Evolutionary conservation across 1,140 invertebrate genomes (phyloP).

Genomic region (Ladona fulva): DNA sequence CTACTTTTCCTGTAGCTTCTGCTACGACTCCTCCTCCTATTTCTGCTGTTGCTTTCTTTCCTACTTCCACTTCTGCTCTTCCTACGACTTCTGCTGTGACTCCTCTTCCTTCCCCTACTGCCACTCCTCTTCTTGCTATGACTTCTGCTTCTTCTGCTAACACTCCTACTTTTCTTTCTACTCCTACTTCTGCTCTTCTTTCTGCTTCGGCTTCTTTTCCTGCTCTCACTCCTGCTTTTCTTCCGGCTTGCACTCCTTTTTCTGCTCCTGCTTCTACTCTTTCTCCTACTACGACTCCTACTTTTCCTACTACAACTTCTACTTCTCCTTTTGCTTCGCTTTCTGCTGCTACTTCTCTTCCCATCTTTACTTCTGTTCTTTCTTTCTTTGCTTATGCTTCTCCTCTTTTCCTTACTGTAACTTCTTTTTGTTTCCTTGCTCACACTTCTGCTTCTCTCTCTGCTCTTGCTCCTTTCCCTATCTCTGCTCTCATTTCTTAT

Average conservation of each 20-base stretch:
- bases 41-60: conserved; percentile 13
- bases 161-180: conserved; percentile 15
- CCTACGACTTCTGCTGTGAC: conserved; percentile 16
- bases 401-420: conserved; percentile 31
- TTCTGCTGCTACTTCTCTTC: conserved; percentile 19
- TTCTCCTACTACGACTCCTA: conserved; percentile 26
- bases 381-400: neutral
- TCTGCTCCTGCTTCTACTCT: conserved; percentile 27
- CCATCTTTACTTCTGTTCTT: conserved; percentile 15
- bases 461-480: conserved; percentile 14
- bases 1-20: conserved; percentile 22
- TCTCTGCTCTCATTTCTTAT: conserved; percentile 24
- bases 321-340: neutral
- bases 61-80: conserved; percentile 9
- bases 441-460: conserved; percentile 22
- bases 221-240: conserved; percentile 26
- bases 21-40: conserved; percentile 18
- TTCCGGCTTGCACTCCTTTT: conserved; percentile 25
- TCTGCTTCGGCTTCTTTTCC: conserved; percentile 24
- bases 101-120: conserved; percentile 28
- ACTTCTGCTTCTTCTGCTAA: conserved; percentile 16
- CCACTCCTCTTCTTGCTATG: conserved; percentile 24
- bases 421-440: conserved; percentile 35
- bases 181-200: conserved; percentile 11
- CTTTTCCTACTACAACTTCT: conserved; percentile 25